phyloP scores from a whole-genome alignment of 2,113 vertebrate genomes.

The Cyphomyrus discorhynchus region DNA sequence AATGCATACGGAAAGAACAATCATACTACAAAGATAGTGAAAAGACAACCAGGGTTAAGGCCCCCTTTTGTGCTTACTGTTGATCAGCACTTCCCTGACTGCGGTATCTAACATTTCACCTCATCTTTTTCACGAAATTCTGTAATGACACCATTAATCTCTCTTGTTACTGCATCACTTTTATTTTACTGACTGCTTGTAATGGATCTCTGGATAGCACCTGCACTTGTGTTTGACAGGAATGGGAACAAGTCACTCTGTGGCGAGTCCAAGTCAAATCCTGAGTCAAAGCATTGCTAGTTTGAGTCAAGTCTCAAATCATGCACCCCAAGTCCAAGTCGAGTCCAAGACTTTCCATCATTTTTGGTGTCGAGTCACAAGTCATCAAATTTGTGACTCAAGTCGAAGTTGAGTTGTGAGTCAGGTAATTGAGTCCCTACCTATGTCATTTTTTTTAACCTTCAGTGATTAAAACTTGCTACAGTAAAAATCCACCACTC shows the following conservation, averaged over 20 bases:
- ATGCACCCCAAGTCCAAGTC: neutral
- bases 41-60: neutral
- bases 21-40: neutral
- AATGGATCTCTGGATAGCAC: neutral
- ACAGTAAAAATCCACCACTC: too few relatives aligned
- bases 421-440: neutral
- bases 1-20: neutral
- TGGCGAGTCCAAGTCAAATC: neutral
- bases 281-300: neutral
- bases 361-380: too few relatives aligned
- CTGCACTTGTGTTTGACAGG: neutral
- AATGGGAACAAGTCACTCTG: neutral
- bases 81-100: neutral
- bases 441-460: neutral
- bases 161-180: too few relatives aligned
- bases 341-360: too few relatives aligned
- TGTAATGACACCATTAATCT: neutral
- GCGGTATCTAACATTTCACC: too few relatives aligned
- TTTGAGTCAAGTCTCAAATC: neutral
- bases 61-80: neutral
- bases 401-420: too few relatives aligned
- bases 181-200: neutral
- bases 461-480: too few relatives aligned
- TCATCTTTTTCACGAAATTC: too few relatives aligned
- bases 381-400: too few relatives aligned